Conservation (phyloP, 2,113 vertebrate genomes). For the Pteropus alecto region DNA sequence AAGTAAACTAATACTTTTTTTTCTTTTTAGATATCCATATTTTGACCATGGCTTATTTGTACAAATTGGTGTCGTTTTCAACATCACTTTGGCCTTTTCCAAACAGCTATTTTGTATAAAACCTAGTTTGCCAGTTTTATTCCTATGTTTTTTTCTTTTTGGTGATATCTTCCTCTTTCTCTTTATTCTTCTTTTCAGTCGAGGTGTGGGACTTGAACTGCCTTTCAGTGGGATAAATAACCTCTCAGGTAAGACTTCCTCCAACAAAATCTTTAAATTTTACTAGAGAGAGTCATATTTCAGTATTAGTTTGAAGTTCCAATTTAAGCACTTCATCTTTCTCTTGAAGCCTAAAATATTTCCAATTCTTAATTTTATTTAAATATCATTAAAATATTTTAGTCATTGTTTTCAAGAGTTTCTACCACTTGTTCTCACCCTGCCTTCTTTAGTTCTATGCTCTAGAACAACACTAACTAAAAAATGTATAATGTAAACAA, state of each 20-base stretch:
- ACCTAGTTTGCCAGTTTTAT: background rate
- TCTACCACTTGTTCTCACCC: background rate
- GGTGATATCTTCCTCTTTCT: background rate
- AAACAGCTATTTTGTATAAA: background rate
- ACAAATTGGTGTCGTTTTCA: background rate
- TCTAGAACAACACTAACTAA: background rate
- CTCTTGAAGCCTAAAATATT: background rate
- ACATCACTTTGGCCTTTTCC: background rate
- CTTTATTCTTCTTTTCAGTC: background rate
- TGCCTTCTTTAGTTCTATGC: background rate
- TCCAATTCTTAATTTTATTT: constrained; percentile 23
- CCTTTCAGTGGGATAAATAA: background rate
- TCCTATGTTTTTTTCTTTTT: accelerated
- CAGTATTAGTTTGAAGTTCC: background rate
- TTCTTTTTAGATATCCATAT: background rate
- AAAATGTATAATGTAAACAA: background rate
- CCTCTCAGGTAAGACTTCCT: background rate
- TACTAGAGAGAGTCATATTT: background rate
- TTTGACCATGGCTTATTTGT: background rate
- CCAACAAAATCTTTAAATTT: background rate
- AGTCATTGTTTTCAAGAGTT: background rate
- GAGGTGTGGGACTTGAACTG: background rate
- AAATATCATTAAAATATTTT: background rate
- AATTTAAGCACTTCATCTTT: background rate
- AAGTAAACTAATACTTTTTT: background rate